These are phyloP conservation scores for Pseudomyrmex sp. DNA, from an alignment of 1,140 invertebrate species.

Conservation along the genomic window DNA sequence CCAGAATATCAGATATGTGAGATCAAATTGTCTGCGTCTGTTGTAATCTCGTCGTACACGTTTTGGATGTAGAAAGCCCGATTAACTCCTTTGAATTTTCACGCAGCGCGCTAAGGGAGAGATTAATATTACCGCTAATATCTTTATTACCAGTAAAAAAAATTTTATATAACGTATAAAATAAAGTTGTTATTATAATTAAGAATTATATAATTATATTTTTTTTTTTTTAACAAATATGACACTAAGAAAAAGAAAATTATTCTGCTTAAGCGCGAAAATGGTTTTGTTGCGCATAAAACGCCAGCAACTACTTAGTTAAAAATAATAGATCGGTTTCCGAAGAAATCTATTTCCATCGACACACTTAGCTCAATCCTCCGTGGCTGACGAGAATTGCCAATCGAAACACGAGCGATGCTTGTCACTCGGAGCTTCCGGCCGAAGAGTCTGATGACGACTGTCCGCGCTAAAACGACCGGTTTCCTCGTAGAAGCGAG, in stretches of 20 bases:
- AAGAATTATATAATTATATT: too few species aligned
- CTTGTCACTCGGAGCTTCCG: slow-evolving; percentile 1
- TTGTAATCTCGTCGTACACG: slow-evolving; percentile 24
- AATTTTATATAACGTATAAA: not conserved
- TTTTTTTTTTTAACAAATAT: too few species aligned
- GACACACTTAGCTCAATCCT: not conserved
- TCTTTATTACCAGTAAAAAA: not conserved
- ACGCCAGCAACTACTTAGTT: not conserved
- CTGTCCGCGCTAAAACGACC: slow-evolving; percentile 6
- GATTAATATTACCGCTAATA: not conserved
- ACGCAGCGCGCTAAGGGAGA: slow-evolving; percentile 4
- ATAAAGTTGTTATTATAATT: too few species aligned
- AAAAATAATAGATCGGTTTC: not conserved
- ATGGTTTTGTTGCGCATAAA: not conserved
- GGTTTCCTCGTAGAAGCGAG: not conserved
- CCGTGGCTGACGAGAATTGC: not conserved
- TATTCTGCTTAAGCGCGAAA: too few species aligned
- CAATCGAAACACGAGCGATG: slow-evolving; percentile 10
- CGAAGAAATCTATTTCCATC: slow-evolving; percentile 31
- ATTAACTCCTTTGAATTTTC: slow-evolving; percentile 38
- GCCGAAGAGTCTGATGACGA: slow-evolving; percentile 13
- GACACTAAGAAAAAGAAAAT: too few species aligned
- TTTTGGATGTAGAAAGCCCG: slow-evolving; percentile 22
- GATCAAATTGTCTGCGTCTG: slow-evolving; percentile 39
- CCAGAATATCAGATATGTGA: not conserved